Evolutionary conservation across 2,888 invertebrate genomes (phyloP), one percentile per base, ranked within the genome.

Genomic region (Choristoneura rosaceana): DNA sequence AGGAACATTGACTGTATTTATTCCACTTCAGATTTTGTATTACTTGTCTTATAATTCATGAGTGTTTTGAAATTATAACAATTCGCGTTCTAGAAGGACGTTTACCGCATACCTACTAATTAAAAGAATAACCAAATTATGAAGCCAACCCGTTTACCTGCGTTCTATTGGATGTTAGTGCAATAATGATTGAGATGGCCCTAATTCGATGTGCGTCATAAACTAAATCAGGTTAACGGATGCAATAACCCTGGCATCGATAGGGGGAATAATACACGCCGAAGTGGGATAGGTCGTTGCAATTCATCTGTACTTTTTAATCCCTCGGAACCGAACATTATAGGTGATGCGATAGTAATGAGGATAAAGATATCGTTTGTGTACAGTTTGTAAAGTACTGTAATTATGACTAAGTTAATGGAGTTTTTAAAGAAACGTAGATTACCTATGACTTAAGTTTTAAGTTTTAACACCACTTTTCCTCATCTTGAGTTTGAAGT

Each of bases 181-280:
- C 41, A 25, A 10, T 43, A 12, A 43, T 10, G 15, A 25, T 4
- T 38, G 63, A 41, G 41, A 41, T 60, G 70, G 15, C 50, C 65
- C 52, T 43, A 45, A 71, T 62, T 66, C 10, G 9, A 17, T 2
- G 52, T 52, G 59, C 45, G 38, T 59, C 65, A 17, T 43, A 33
- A 34, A 15, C 33, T 45, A 61, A 71, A 71, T 71, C 52, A 66
- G 66, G 66, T 38, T 45, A 45, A 61, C 71, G 71, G 71, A 66
- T 45, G 52, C 52, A 15, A 17, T 55, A 71, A 66, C 71, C 71
- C 66, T 66, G 66, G 55, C 71, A 61, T 47, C 52, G 55, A 66
- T 66, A 34, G 66, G 66, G 59, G 17, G 43, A 14, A 17, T 25
- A 61, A 60, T 66, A 34, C 17, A 43, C n/a, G 66, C 7, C 59